Conservation (phyloP, 2,888 invertebrate species). For the Aproaerema taeniolella region DNA sequence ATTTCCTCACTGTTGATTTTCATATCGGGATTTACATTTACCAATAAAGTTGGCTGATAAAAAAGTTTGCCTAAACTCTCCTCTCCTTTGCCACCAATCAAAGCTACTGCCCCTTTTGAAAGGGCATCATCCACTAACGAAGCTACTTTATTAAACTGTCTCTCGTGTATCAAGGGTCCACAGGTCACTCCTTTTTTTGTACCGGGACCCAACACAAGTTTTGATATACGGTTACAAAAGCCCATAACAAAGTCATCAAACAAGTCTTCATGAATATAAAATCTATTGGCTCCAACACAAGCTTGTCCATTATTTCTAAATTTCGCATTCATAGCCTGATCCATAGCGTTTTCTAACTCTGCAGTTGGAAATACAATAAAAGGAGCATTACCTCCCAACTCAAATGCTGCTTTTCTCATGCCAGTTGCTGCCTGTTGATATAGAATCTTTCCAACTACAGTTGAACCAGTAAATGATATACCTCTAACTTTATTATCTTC, state of each 20-base stretch:
- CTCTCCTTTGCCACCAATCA: slow-evolving; percentile 86
- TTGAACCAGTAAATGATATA: slow-evolving; percentile 97
- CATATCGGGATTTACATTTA: slow-evolving; percentile 89
- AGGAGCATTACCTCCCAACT: slow-evolving; percentile 98
- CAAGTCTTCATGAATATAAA: slow-evolving; percentile 87
- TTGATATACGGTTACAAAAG: slow-evolving; percentile 82
- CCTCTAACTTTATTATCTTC: slow-evolving; percentile 89
- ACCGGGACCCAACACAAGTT: too few relatives aligned
- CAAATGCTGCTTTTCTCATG: slow-evolving; percentile 93
- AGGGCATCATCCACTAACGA: slow-evolving; percentile 91
- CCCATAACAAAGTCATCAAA: slow-evolving; percentile 88
- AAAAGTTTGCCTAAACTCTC: slow-evolving; percentile 84
- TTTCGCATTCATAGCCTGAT: slow-evolving; percentile 93
- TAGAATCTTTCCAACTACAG: slow-evolving; percentile 91
- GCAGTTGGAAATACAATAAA: slow-evolving; percentile 97
- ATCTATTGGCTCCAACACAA: slow-evolving; percentile 95
- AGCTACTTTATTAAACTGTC: slow-evolving; percentile 89
- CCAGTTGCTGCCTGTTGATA: slow-evolving; percentile 90
- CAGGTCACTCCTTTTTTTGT: slow-evolving; percentile 81
- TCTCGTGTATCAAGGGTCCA: slow-evolving; percentile 92
- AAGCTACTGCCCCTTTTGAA: slow-evolving; percentile 87
- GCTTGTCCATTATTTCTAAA: slow-evolving; percentile 98
- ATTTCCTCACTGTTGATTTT: slow-evolving; percentile 91
- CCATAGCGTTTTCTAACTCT: slow-evolving; percentile 89
- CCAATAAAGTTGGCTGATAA: slow-evolving; percentile 92